Percentiles rank a stretch among this genome's conserved stretches.
phyloP scores from a whole-genome alignment of 2,888 invertebrate genomes.

The Netelia melanura region DNA sequence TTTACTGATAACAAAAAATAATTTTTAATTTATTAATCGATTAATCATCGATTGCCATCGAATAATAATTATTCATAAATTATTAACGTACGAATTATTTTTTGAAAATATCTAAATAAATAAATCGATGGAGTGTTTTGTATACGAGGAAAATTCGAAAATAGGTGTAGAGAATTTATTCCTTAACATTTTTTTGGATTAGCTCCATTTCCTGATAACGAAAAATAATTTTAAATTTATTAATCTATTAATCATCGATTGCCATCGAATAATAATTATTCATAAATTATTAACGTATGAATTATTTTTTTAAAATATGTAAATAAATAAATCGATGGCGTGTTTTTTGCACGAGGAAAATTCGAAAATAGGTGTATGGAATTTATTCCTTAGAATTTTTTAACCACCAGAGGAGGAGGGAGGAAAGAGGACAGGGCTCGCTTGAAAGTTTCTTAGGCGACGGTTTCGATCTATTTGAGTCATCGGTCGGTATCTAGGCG shows the following conservation, averaged over 20 bases:
- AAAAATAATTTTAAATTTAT: too few relatives aligned
- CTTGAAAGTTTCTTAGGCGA: conserved; percentile 49
- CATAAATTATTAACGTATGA: background rate
- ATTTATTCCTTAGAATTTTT: background rate
- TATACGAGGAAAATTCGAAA: background rate
- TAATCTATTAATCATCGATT: background rate
- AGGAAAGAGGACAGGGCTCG: conserved; percentile 17
- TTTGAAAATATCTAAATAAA: background rate
- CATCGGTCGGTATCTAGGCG: conserved; percentile 74
- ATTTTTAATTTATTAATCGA: too few relatives aligned
- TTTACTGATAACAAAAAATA: too few relatives aligned
- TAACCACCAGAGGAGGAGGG: background rate
- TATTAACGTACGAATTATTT: background rate
- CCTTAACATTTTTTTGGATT: too few relatives aligned
- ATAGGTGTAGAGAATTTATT: background rate
- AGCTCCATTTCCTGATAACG: too few relatives aligned
- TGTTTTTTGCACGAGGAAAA: background rate
- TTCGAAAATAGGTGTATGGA: background rate
- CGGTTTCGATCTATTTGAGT: conserved; percentile 75
- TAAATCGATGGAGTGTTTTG: background rate
- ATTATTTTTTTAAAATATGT: background rate
- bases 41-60: background rate
- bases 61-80: background rate
- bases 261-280: background rate
- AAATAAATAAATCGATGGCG: background rate